Evolutionary conservation across 2,113 vertebrate species (phyloP).

Genomic region (Xiphophorus maculatus): DNA sequence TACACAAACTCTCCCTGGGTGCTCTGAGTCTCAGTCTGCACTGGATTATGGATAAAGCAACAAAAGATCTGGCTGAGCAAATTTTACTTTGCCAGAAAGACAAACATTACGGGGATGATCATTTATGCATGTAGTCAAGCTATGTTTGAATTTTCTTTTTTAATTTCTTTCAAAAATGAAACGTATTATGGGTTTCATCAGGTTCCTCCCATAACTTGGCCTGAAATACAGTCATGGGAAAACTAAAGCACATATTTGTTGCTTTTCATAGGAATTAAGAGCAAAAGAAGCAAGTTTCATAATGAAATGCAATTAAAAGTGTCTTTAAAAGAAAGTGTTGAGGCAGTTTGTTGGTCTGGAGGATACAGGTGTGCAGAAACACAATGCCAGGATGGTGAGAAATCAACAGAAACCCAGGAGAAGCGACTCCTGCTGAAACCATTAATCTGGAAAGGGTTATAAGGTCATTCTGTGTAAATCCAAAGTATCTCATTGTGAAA

Average conservation of each 20-base stretch:
- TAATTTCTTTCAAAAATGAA: neutral
- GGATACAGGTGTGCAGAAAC: neutral
- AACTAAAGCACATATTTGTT: neutral
- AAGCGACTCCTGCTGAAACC: neutral
- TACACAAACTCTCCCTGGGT: slow-evolving; percentile 39
- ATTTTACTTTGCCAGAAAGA: neutral
- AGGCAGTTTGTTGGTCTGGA: neutral
- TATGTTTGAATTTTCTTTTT: neutral
- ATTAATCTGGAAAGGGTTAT: neutral
- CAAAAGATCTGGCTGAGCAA: neutral
- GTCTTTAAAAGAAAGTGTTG: neutral
- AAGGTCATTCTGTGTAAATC: neutral
- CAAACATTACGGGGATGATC: neutral
- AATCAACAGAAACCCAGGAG: neutral
- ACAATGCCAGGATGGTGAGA: neutral
- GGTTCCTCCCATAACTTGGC: neutral
- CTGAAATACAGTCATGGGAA: no score
- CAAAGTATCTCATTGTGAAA: neutral
- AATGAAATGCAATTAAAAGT: neutral
- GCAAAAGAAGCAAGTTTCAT: neutral
- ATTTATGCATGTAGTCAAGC: neutral
- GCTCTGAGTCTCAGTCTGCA: slow-evolving; percentile 10
- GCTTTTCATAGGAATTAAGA: neutral
- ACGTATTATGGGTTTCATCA: neutral
- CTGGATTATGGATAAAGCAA: neutral